Evolutionary conservation across 1,140 invertebrate genomes (phyloP).

Genomic region (Brachionus rotundiformis): DNA sequence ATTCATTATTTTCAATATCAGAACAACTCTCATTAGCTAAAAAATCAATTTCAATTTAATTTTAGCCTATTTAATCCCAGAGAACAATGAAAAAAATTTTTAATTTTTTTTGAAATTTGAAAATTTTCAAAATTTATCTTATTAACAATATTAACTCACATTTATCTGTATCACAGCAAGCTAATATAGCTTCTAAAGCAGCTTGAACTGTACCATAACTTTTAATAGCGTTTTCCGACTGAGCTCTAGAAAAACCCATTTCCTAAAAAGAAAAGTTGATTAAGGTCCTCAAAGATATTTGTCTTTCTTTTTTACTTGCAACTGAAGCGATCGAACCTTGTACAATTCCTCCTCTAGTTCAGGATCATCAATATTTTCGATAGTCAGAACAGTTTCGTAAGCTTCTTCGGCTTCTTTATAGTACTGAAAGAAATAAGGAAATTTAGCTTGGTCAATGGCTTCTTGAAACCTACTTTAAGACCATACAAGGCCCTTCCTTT

Average conservation of each 20-base stretch:
- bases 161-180: slow-evolving; percentile 54
- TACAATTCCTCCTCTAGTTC: slow-evolving; percentile 64
- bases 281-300: background rate
- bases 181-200: slow-evolving; percentile 64
- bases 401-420: slow-evolving; percentile 66
- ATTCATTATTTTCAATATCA: slow-evolving; percentile 56
- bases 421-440: slow-evolving; percentile 57
- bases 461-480: slow-evolving; percentile 63
- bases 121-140: background rate
- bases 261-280: slow-evolving; percentile 56
- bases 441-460: background rate
- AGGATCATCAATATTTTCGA: slow-evolving; percentile 66
- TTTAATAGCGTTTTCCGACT: slow-evolving; percentile 64
- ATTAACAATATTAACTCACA: slow-evolving; percentile 6
- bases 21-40: slow-evolving; percentile 50
- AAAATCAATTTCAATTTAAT: background rate
- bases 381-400: slow-evolving; percentile 66
- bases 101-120: no score
- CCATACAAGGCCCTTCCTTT: slow-evolving; percentile 66
- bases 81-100: no score
- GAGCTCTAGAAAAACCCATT: slow-evolving; percentile 65
- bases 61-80: background rate
- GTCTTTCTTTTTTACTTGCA: slow-evolving; percentile 59
- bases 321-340: slow-evolving; percentile 63
- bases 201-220: slow-evolving; percentile 63